Base-by-base conservation (phyloP, 2,797 vertebrate genomes). In the Channa striata region DNA sequence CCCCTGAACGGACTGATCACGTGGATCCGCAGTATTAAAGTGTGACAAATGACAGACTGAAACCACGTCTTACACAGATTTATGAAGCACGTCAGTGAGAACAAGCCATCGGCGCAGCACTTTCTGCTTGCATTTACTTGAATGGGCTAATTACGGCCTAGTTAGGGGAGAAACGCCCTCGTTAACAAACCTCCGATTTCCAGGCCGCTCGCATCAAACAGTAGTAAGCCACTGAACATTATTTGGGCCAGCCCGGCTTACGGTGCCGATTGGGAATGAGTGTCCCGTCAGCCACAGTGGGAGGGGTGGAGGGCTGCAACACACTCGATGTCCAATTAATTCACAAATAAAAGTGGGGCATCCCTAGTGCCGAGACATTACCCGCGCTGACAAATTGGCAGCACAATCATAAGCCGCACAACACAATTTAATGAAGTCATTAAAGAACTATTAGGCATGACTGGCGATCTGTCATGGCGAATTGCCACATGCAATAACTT, bases 351-450 rank as follows among this genome's bases (percentile, higher is more conserved):
- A 94, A 93, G 84, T 90, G 88, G 92, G 90, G 92, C 89, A 87
- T 91, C 92, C 91, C 89, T 75, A 68, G 92, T 73, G 77, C 87
- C 77, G 80, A 87, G 84, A 90, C 91, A 91, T 94, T 93, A 92
- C 86, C 82, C 16, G 1, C 49, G 36, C 89, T 94, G 95, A 95
- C 91, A 94, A 95, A 95, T 86, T 92, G 89, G 89, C 87, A 68
- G 90, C 34, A 33, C 90, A 91, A 87, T 92, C 89, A 87, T 93
- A 93, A 94, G 90, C 89, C 82, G 88, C 93, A 94, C 91, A 94
- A 90, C 94, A 92, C 88, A 91, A 93, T 94, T 95, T 93, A 95
- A 93, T 91, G 92, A 91, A 92, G 93, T 93, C 94, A 93, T 94
- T 93, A 95, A 95, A 95, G 92, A 92, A 94, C 92, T 94, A 95